Evolutionary conservation across 2,113 vertebrate species (phyloP).

Genomic region (Mus spicilegus): DNA sequence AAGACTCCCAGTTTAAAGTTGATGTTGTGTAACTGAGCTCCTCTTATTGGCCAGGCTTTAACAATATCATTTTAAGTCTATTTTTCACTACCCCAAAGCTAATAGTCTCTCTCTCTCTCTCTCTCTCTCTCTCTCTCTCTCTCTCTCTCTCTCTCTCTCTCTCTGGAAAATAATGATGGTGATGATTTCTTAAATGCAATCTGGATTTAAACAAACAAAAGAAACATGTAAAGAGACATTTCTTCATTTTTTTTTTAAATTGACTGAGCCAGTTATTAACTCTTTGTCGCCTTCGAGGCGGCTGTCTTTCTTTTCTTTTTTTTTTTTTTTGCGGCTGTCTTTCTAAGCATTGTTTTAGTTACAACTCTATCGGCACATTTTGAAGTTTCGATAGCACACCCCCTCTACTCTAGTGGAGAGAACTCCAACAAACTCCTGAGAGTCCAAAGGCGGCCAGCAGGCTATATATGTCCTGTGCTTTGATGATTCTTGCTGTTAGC

Average conservation of each 20-base stretch:
- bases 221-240: slow-evolving; percentile 39
- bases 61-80: slow-evolving; percentile 35
- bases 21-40: not conserved
- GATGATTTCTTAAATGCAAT: slow-evolving; percentile 14
- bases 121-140: not conserved
- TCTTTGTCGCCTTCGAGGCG: not conserved
- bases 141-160: too few species aligned
- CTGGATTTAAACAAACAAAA: slow-evolving; percentile 49
- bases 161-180: not conserved
- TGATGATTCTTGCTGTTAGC: not conserved
- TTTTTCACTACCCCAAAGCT: slow-evolving; percentile 29
- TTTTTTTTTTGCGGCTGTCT: not conserved
- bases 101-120: not conserved
- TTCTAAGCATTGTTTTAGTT: slow-evolving; percentile 31
- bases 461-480: not conserved
- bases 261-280: not conserved
- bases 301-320: slow-evolving; percentile 41
- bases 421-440: slow-evolving; percentile 37
- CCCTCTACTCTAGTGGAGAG: not conserved
- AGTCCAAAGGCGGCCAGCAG: not conserved
- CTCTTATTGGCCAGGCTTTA: slow-evolving; percentile 35
- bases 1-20: slow-evolving; percentile 2
- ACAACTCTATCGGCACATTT: not conserved
- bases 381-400: not conserved
- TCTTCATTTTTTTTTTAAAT: not conserved